phyloP scores from a whole-genome alignment of 2,888 invertebrate species.

The Ophion ventricosus region DNA sequence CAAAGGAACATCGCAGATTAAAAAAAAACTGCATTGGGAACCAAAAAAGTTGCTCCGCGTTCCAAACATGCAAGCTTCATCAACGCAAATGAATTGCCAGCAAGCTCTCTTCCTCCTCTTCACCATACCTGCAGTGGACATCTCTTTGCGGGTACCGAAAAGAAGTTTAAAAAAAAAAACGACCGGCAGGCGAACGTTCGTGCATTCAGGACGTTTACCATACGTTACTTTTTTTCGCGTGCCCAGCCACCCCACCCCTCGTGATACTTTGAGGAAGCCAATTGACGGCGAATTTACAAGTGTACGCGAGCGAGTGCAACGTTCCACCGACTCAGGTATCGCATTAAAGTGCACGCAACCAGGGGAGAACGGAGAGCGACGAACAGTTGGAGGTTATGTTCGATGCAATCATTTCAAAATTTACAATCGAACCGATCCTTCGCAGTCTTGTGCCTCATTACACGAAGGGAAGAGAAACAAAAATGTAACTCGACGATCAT shows the following conservation, averaged over 20 bases:
- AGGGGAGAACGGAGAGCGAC: too few species aligned
- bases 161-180: not conserved
- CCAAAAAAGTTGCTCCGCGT: too few species aligned
- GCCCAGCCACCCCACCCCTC: not conserved
- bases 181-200: not conserved
- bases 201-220: not conserved
- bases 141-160: not conserved
- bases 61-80: not conserved
- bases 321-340: not conserved
- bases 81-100: not conserved
- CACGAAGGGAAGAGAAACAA: constrained; percentile 5
- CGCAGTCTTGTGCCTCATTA: not conserved
- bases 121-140: too few species aligned
- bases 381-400: not conserved
- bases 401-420: constrained; percentile 26
- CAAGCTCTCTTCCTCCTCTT: not conserved
- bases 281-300: not conserved
- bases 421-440: constrained; percentile 12
- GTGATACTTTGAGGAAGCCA: not conserved
- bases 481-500: constrained; percentile 17
- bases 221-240: not conserved
- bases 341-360: not conserved
- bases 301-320: not conserved
- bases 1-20: too few species aligned
- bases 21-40: too few species aligned